Evolutionary conservation across 2,888 invertebrate genomes (phyloP).

Genomic region (Meloe dianella): DNA sequence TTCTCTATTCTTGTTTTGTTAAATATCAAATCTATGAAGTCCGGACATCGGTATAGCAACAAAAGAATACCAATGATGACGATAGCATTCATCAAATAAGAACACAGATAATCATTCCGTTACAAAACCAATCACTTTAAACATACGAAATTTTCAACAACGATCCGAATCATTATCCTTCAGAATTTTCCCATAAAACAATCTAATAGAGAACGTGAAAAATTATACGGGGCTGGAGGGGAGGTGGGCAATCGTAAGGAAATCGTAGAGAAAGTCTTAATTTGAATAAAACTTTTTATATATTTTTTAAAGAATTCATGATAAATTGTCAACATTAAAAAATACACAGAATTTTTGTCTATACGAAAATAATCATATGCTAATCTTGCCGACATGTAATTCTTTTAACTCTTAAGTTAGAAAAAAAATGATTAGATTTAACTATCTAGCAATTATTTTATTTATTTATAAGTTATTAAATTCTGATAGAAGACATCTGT

Average conservation of each 20-base stretch:
- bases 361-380: not conserved
- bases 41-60: constrained; percentile 4
- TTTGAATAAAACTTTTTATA: not conserved
- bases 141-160: not conserved
- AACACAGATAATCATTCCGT: not conserved
- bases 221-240: too few species aligned
- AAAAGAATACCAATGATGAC: constrained; percentile 7
- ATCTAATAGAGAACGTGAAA: not conserved
- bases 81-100: constrained; percentile 4
- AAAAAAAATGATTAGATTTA: too few species aligned
- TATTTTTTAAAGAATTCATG: not conserved
- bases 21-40: constrained; percentile 4
- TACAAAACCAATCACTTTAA: not conserved
- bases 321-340: not conserved
- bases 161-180: not conserved
- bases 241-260: too few species aligned
- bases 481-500: not conserved
- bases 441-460: too few species aligned
- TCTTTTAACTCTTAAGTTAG: not conserved
- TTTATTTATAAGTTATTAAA: not conserved
- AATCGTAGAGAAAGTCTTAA: not conserved
- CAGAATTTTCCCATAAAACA: not conserved
- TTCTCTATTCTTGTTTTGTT: constrained; percentile 33
- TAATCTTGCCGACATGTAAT: not conserved
- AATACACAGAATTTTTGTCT: not conserved